Base-by-base conservation (phyloP, 1,140 invertebrate genomes). In the Megathymus violae region DNA sequence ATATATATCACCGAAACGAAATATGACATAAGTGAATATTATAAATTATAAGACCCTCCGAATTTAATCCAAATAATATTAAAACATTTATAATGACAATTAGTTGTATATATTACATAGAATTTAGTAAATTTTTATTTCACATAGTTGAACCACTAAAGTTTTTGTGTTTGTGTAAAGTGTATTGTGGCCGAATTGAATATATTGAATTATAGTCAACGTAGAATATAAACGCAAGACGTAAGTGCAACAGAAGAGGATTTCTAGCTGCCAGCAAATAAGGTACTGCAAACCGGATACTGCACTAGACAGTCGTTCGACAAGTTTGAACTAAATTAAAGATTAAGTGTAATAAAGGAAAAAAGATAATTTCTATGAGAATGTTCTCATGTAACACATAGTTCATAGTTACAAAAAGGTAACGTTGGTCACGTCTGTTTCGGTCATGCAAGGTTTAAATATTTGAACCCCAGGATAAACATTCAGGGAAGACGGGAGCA, bases 211-310 rank as follows among this genome's bases (percentile, higher is more conserved):
- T 69, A 59, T 44, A 67, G 60, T 48, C 56, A 50, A 50, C 58
- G 54, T 41, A 56, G 74, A 14, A 58, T 50, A 64, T 68, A 80
- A 87, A 77, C 81, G 75, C 68, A 71, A 69, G 71, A 78, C 71
- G 75, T 70, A 67, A 79, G 65, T 70, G 74, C 61, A 63, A 73
- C 59, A 69, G 74, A 69, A 73, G 77, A 85, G 76, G 82, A 83
- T 88, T 82, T 76, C 69, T 80, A 80, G 77, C 76, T 72, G 75
- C 70, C 77, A 82, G 72, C 73, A 72, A 82, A 81, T 82, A 89
- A 89, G 87, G 87, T 89, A 89, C 71, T 79, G 64, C 59, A 85
- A 88, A 86, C 85, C 82, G 85, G 83, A 89, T 89, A 86, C 82
- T 71, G 66, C 76, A 78, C 74, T 82, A 80, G 83, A 77, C 70